A percentile compares a stretch with the other conserved stretches of the same genome.
Evolutionary conservation across 2,888 invertebrate genomes (phyloP).

Genomic region (Eupithecia subumbrata): DNA sequence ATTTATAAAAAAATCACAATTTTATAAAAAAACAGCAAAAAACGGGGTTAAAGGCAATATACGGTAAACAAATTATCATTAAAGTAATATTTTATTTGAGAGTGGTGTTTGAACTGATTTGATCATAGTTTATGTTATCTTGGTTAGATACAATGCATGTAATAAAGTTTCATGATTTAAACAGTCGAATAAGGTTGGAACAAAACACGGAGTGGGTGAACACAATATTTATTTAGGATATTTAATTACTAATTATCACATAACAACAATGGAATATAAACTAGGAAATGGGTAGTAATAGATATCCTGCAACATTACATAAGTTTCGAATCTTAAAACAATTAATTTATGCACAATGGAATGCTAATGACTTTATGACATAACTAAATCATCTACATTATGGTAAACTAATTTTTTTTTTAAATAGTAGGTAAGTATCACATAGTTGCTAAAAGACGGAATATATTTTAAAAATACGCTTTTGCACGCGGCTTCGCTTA

Average conservation of each 20-base stretch:
- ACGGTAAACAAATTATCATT: too few relatives aligned
- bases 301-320: background rate
- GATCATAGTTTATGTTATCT: too few relatives aligned
- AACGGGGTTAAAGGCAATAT: too few relatives aligned
- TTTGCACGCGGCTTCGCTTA: background rate
- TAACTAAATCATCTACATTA: background rate
- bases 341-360: background rate
- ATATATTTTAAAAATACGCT: background rate
- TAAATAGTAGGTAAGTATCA: background rate
- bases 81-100: too few relatives aligned
- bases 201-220: background rate
- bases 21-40: too few relatives aligned
- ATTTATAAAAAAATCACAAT: too few relatives aligned
- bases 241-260: background rate
- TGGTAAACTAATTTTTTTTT: background rate
- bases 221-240: background rate
- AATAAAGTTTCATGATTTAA: background rate
- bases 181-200: background rate
- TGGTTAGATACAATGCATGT: background rate
- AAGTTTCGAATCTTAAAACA: background rate
- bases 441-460: constrained; percentile 4
- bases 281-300: background rate
- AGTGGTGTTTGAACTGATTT: too few relatives aligned
- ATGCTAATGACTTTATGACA: background rate
- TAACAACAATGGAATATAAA: background rate